Evolutionary conservation across 2,113 vertebrate species (phyloP), one percentile per base, ranked within the genome.

Genomic region (Trogon surrucura): DNA sequence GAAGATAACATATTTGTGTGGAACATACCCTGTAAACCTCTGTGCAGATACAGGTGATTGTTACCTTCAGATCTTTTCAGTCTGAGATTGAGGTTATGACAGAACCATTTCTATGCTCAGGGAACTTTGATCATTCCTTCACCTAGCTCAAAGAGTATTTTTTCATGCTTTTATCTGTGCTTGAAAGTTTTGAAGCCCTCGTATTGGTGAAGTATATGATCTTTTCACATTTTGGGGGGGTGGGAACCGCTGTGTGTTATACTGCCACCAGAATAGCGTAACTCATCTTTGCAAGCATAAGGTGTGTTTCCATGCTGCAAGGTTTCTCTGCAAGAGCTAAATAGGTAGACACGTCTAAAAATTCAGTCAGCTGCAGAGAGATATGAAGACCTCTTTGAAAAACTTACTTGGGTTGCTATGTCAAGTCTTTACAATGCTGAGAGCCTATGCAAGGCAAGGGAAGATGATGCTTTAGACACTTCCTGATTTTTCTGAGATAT

Each of bases 51-150:
- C 9, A 86, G 77, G 53, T 66, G 73, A 91, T 65, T 72, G 60
- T 70, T 91, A 72, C 45, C 65, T 93, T 96, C 90, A 96, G 92
- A 94, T 96, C 88, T 92, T 86, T 94, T 71, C 88, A 93, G 50
- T 12, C 54, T 71, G 69, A 93, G 85, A 91, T 61, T 92, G 92
- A 94, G 80, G 84, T 85, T 91, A 77, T 7, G 89, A 92, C 81
- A 96, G 86, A 89, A 72, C 60, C 75, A 77, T 91, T 92, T 88
- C 75, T 91, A 18, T 92, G 32, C 82, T 91, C 89, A 88, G 70
- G 32, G 69, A 96, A 88, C 86, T 95, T 96, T 96, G 93, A 96
- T 97, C 89, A 96, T 95, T 91, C 62, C 70, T 92, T 92, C 67
- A 91, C 65, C 74, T 58, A 65, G 45, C 88, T 92, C 92, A 93